Evolutionary conservation across 1,140 invertebrate species (phyloP).

Genomic region (Aphelinus certus): DNA sequence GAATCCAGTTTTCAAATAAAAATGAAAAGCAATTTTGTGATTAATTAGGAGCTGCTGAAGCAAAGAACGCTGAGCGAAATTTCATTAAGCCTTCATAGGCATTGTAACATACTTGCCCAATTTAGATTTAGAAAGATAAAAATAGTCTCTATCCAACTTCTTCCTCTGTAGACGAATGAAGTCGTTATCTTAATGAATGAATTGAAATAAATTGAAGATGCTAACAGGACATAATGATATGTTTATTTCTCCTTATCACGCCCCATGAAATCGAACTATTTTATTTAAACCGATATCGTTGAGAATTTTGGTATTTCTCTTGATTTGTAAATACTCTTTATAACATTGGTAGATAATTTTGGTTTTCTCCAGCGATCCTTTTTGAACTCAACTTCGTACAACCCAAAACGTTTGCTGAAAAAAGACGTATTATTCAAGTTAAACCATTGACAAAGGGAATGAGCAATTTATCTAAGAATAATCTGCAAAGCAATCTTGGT

Average conservation of each 20-base stretch:
- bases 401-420: constrained; percentile 60
- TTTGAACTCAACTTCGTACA: constrained; percentile 64
- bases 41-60: not conserved
- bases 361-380: constrained; percentile 53
- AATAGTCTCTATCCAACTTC: constrained; percentile 45
- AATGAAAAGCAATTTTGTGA: not conserved
- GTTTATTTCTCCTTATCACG: constrained; percentile 10
- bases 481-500: too few species aligned
- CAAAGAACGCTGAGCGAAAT: not conserved
- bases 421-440: not conserved
- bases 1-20: not conserved
- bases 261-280: too few species aligned
- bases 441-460: too few species aligned
- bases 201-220: constrained; percentile 46
- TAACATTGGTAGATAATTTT: constrained; percentile 53
- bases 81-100: not conserved
- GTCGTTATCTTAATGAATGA: constrained; percentile 40
- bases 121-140: constrained; percentile 45
- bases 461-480: not conserved
- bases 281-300: too few species aligned
- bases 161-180: constrained; percentile 46
- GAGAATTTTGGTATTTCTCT: constrained; percentile 18
- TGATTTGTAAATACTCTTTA: constrained; percentile 40
- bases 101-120: constrained; percentile 44
- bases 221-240: constrained; percentile 8